phyloP scores from a whole-genome alignment of 2,888 invertebrate species.

The Xestobium rufovillosum region DNA sequence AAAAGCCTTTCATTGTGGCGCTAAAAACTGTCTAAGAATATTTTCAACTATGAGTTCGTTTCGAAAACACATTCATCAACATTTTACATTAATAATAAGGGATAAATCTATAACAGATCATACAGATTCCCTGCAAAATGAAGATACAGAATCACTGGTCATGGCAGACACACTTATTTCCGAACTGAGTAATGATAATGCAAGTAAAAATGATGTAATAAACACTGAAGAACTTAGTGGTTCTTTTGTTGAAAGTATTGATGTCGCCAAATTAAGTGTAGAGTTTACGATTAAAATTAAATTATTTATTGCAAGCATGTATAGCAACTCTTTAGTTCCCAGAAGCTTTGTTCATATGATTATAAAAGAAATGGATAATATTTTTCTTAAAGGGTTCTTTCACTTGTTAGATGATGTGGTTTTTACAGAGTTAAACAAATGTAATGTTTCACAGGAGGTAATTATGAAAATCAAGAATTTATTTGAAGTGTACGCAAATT shows the following conservation, averaged over 20 bases:
- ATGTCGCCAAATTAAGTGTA: no score
- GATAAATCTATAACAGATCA: background rate
- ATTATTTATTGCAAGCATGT: background rate
- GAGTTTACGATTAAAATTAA: background rate
- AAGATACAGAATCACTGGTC: background rate
- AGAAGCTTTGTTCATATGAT: background rate
- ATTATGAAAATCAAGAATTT: background rate
- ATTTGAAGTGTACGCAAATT: background rate
- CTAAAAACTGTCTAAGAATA: background rate
- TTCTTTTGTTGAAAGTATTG: no score
- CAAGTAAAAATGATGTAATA: no score
- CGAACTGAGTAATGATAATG: background rate
- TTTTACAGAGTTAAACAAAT: background rate
- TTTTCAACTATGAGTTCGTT: background rate
- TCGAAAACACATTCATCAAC: background rate
- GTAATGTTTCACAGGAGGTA: background rate
- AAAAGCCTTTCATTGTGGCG: background rate
- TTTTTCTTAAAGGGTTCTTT: no score
- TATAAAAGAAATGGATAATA: background rate
- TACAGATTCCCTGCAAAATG: background rate
- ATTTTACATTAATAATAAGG: no score
- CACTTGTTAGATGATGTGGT: background rate
- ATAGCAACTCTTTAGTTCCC: slow-evolving; percentile 1
- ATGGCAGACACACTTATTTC: background rate
- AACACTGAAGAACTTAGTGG: no score